These are phyloP conservation scores for Tautogolabrus adspersus DNA, from an alignment of 2,113 vertebrate species.

Conservation along the genomic window DNA sequence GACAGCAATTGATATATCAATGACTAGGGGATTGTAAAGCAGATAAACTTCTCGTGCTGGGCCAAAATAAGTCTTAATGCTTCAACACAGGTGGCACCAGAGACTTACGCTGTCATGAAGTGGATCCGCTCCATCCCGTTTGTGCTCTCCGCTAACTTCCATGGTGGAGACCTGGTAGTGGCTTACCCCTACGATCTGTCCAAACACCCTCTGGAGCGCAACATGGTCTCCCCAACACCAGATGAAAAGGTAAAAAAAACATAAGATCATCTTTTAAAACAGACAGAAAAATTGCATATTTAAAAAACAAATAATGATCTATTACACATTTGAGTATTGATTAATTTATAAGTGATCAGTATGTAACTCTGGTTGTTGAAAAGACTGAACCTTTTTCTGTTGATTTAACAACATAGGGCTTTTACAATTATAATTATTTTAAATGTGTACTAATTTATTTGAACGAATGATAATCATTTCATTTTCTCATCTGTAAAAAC, in stretches of 20 bases:
- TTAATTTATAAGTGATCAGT: too few relatives aligned
- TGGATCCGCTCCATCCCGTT: slow-evolving; percentile 98
- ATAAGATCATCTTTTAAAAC: too few relatives aligned
- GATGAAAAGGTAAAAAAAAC: slow-evolving; percentile 88
- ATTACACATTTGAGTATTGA: too few relatives aligned
- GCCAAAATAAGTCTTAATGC: slow-evolving; percentile 9
- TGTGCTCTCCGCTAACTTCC: slow-evolving; percentile 94
- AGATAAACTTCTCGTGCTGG: not conserved
- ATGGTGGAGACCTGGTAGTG: slow-evolving; percentile 92
- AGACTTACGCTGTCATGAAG: slow-evolving; percentile 95
- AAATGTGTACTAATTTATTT: too few relatives aligned
- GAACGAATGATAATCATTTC: too few relatives aligned
- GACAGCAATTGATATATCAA: slow-evolving; percentile 1
- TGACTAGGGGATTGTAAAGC: not conserved
- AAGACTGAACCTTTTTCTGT: too few relatives aligned
- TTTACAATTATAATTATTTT: too few relatives aligned
- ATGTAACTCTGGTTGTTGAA: too few relatives aligned
- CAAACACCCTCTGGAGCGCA: slow-evolving; percentile 86
- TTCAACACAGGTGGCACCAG: slow-evolving; percentile 89
- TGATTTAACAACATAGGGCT: too few relatives aligned
- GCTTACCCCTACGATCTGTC: slow-evolving; percentile 96
- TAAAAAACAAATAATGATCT: too few relatives aligned
- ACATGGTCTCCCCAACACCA: slow-evolving; percentile 90
- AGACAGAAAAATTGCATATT: too few relatives aligned
- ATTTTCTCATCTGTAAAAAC: too few relatives aligned